Percentiles rank a stretch among this genome's conserved stretches.
These are phyloP conservation scores for Sorex fumeus DNA, from an alignment of 2,113 vertebrate species.

Conservation along the genomic window DNA sequence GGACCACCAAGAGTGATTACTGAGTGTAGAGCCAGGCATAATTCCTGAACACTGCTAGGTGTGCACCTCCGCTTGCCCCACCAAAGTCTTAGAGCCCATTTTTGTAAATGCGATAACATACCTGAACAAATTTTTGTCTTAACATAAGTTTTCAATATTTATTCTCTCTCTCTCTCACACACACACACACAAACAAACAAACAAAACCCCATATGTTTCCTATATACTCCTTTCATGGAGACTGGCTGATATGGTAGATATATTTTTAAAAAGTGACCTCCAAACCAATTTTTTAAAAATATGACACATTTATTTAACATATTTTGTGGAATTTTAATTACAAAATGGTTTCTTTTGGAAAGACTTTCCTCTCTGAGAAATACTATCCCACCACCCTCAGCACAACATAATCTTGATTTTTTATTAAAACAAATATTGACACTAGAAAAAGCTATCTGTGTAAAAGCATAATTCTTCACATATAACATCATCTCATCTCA, in stretches of 20 bases:
- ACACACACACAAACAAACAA: background rate
- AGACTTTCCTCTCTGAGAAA: constrained; percentile 9
- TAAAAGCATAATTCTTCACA: constrained; percentile 15
- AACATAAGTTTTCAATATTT: constrained; percentile 1
- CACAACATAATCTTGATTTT: background rate
- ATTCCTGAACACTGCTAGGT: too few relatives aligned
- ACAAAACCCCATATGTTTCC: background rate
- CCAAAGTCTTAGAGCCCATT: background rate
- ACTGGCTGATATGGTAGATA: background rate
- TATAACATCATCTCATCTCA: background rate
- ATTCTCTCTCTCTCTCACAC: background rate
- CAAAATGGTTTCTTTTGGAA: background rate
- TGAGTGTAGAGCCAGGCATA: too few relatives aligned
- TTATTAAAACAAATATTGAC: constrained; percentile 26
- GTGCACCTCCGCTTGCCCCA: too few relatives aligned
- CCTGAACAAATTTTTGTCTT: background rate
- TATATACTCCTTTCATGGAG: background rate
- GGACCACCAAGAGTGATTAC: too few relatives aligned
- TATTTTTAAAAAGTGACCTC: background rate
- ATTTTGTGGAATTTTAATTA: constrained; percentile 34
- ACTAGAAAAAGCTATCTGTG: background rate
- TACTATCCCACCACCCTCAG: background rate
- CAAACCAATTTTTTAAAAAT: background rate
- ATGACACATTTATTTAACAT: constrained; percentile 24
- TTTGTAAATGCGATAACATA: background rate